Evolutionary conservation across 1,140 invertebrate genomes (phyloP).

Genomic region (Hycleus phaleratus): DNA sequence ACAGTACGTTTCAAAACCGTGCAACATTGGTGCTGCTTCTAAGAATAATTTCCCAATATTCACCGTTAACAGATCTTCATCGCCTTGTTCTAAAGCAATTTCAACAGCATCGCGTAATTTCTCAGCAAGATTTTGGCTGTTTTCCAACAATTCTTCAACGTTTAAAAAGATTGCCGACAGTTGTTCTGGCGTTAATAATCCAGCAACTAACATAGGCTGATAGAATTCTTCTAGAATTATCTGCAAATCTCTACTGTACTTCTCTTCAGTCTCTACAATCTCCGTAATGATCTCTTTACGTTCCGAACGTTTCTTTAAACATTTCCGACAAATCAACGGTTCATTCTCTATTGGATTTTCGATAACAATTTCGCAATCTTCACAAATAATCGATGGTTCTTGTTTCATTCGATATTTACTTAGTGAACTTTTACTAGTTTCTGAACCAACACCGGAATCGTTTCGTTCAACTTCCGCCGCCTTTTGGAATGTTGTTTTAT

Average conservation of each 20-base stretch:
- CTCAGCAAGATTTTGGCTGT: conserved; percentile 78
- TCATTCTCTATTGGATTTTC: conserved; percentile 60
- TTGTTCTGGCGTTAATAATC: conserved; percentile 71
- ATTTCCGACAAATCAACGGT: conserved; percentile 78
- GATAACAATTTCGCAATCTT: conserved; percentile 68
- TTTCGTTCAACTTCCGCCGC: conserved; percentile 73
- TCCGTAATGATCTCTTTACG: conserved; percentile 91
- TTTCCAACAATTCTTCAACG: conserved; percentile 83
- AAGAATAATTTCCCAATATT: conserved; percentile 87
- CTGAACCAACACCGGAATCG: conserved; percentile 87
- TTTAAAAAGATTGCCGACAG: conserved; percentile 89
- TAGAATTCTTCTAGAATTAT: conserved; percentile 93
- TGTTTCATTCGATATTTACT: conserved; percentile 55
- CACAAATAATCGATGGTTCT: conserved; percentile 52
- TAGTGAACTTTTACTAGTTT: conserved; percentile 80
- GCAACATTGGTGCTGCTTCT: conserved; percentile 86
- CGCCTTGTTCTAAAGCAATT: conserved; percentile 66
- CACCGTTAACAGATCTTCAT: conserved; percentile 77
- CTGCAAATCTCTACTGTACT: conserved; percentile 85
- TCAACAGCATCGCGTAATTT: conserved; percentile 82
- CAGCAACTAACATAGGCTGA: conserved; percentile 84
- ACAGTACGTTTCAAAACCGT: conserved; percentile 92
- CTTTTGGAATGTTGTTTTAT: conserved; percentile 45
- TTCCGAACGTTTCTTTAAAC: conserved; percentile 77
- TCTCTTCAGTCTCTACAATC: conserved; percentile 93